These are phyloP conservation scores for Cephus nigrinus DNA, from an alignment of 2,888 invertebrate genomes.

Conservation along the genomic window DNA sequence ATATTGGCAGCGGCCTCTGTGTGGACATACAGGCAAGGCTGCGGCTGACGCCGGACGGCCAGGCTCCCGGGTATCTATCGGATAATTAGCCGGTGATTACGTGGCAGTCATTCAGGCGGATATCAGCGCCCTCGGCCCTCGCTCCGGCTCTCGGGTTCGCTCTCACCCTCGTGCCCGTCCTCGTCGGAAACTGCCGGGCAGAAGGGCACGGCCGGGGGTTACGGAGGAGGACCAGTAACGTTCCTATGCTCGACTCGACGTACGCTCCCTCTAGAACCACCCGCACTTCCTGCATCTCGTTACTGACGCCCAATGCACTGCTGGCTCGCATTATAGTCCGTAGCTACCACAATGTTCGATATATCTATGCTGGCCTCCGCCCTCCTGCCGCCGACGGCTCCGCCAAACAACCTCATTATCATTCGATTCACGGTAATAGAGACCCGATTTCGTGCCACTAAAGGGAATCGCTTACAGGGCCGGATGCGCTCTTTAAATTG, in stretches of 20 bases:
- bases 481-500: constrained; percentile 5
- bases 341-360: constrained; percentile 16
- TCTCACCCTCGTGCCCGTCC: constrained; percentile 23
- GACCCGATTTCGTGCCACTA: constrained; percentile 30
- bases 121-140: constrained; percentile 57
- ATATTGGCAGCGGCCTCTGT: constrained; percentile 34
- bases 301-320: constrained; percentile 60
- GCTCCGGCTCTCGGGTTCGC: constrained; percentile 49
- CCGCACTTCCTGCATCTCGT: constrained; percentile 64
- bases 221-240: background rate
- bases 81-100: constrained; percentile 66
- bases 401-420: constrained; percentile 59
- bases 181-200: no score
- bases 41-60: constrained; percentile 45
- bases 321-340: constrained; percentile 59
- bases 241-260: constrained; percentile 32
- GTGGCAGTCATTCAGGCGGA: constrained; percentile 63
- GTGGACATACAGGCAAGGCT: constrained; percentile 30
- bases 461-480: background rate
- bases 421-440: constrained; percentile 60
- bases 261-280: constrained; percentile 36
- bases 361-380: background rate
- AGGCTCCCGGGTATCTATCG: constrained; percentile 61
- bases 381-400: background rate
- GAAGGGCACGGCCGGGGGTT: no score